A percentile compares a stretch with the other conserved stretches of the same genome.
These are phyloP conservation scores for Poeciliopsis paucimaculata DNA, from an alignment of 2,797 vertebrate species.

Conservation along the genomic window DNA sequence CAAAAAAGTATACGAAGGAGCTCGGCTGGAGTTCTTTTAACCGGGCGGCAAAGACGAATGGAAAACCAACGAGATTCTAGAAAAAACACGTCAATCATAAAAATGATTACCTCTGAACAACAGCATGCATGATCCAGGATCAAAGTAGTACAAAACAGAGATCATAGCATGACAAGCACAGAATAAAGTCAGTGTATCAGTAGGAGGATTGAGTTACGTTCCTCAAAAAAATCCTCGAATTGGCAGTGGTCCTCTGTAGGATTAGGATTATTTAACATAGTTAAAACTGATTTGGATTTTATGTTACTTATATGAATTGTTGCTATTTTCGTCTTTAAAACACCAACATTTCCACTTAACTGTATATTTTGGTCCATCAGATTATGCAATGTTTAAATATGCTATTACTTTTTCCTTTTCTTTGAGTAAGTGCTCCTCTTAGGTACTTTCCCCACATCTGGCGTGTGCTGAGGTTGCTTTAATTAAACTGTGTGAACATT, in stretches of 20 bases:
- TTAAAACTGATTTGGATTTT: no score
- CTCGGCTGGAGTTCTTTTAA: slow-evolving; percentile 14
- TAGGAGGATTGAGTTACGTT: not conserved
- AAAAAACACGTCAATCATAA: not conserved
- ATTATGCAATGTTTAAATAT: no score
- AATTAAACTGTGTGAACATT: slow-evolving; percentile 23
- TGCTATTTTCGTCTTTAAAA: no score
- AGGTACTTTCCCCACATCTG: not conserved
- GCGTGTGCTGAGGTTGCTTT: slow-evolving; percentile 22
- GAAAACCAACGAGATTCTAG: slow-evolving; percentile 15
- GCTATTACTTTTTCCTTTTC: no score
- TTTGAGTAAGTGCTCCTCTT: no score
- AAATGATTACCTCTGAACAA: not conserved
- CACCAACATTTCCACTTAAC: no score
- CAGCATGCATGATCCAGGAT: not conserved
- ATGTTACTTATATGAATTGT: no score
- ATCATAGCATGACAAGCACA: not conserved
- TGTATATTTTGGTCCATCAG: no score
- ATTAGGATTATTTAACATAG: no score
- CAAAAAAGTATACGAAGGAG: slow-evolving; percentile 19
- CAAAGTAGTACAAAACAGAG: not conserved
- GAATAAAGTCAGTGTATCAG: not conserved
- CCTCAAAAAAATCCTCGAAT: no score
- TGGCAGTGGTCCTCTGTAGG: no score
- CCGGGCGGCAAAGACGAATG: not conserved